A percentile compares a stretch with the other conserved stretches of the same genome.
Conservation (phyloP, 2,797 vertebrate species). For the Mus caroli region DNA sequence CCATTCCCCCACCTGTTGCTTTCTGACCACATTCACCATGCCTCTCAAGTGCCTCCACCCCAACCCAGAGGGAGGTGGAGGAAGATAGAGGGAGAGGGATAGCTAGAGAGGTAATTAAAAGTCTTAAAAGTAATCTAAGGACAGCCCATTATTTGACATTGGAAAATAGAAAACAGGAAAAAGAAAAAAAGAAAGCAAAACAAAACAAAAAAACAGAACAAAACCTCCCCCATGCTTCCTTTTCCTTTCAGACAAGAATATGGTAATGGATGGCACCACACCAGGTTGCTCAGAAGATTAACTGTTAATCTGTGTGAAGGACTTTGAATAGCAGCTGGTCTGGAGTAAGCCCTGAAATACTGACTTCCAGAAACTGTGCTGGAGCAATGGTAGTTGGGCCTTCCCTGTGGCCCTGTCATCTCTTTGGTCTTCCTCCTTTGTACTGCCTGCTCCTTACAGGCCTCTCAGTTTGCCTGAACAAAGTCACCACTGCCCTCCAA, state of each 20-base stretch:
- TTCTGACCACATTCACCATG: background rate
- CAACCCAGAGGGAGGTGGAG: background rate
- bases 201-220: background rate
- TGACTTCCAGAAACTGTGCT: background rate
- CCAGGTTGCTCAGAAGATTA: background rate
- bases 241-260: background rate
- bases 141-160: background rate
- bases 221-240: background rate
- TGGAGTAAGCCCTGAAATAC: background rate
- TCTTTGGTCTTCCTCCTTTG: background rate
- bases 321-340: background rate
- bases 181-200: background rate
- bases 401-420: background rate
- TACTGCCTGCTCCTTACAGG: background rate
- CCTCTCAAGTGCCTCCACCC: rapidly evolving
- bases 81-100: background rate
- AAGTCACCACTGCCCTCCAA: background rate
- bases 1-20: rapidly evolving
- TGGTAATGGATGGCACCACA: background rate
- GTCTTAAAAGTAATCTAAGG: background rate
- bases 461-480: background rate
- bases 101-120: background rate
- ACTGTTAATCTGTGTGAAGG: background rate
- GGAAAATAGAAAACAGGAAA: background rate
- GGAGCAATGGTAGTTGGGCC: background rate